Evolutionary conservation across 2,797 vertebrate species (phyloP).

Genomic region (Labeo calbasu): DNA sequence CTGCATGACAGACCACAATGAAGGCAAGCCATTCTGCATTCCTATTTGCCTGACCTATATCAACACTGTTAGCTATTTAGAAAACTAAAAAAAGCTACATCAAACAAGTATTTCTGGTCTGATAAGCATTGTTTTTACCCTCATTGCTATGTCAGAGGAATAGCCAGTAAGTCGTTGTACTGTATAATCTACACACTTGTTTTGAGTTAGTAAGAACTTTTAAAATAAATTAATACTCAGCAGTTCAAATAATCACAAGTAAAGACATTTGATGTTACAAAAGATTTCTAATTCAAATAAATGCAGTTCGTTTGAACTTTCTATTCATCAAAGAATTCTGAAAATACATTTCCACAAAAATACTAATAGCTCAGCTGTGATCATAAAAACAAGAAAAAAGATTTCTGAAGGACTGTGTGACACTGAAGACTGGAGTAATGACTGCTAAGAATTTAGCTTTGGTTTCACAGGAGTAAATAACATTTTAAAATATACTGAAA

Average conservation of each 20-base stretch:
- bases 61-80: neutral
- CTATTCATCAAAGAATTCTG: neutral
- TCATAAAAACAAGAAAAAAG: too few relatives aligned
- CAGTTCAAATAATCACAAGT: neutral
- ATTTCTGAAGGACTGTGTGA: neutral
- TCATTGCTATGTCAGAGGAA: neutral
- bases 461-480: neutral
- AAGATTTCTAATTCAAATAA: neutral
- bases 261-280: neutral
- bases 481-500: neutral
- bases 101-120: neutral
- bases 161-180: neutral
- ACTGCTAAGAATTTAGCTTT: neutral
- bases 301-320: neutral
- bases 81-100: neutral
- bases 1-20: conserved; percentile 2
- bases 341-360: neutral
- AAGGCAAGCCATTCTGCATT: neutral
- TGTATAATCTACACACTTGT: neutral
- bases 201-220: neutral
- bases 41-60: neutral
- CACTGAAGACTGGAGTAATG: neutral
- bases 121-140: neutral
- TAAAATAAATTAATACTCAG: neutral
- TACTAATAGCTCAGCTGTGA: neutral